Percentiles rank a stretch among this genome's conserved stretches.
phyloP scores from a whole-genome alignment of 2,797 vertebrate species.

The Vultur gryphus region DNA sequence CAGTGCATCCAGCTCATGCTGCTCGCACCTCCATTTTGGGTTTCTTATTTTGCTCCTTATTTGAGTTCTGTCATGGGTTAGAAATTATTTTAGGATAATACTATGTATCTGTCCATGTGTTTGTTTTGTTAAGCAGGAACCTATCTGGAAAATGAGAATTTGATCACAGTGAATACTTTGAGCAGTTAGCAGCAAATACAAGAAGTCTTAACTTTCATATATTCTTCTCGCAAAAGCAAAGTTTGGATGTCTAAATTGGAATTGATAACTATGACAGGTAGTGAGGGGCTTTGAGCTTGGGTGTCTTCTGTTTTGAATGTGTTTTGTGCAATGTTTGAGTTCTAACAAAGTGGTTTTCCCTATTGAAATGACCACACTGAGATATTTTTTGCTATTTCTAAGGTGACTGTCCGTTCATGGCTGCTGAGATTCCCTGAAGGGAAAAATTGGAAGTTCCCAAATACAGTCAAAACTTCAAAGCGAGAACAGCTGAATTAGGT shows the following conservation, averaged over 20 bases:
- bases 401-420: neutral
- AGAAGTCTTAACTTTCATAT: neutral
- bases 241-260: neutral
- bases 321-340: neutral
- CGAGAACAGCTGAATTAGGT: neutral
- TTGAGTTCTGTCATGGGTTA: neutral
- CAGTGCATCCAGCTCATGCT: neutral
- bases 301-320: neutral
- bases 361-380: neutral
- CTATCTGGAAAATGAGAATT: neutral
- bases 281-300: neutral
- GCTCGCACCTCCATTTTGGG: neutral
- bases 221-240: neutral
- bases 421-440: neutral
- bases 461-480: neutral
- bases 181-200: neutral
- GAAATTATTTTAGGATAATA: neutral
- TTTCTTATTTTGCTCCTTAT: neutral
- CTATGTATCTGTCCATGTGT: neutral
- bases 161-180: neutral
- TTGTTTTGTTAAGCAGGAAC: neutral
- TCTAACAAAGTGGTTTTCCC: neutral
- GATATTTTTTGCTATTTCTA: neutral
- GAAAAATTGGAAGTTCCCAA: neutral
- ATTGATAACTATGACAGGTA: neutral